These are phyloP conservation scores for Zophobas morio DNA, from an alignment of 1,140 invertebrate genomes.

Conservation along the genomic window DNA sequence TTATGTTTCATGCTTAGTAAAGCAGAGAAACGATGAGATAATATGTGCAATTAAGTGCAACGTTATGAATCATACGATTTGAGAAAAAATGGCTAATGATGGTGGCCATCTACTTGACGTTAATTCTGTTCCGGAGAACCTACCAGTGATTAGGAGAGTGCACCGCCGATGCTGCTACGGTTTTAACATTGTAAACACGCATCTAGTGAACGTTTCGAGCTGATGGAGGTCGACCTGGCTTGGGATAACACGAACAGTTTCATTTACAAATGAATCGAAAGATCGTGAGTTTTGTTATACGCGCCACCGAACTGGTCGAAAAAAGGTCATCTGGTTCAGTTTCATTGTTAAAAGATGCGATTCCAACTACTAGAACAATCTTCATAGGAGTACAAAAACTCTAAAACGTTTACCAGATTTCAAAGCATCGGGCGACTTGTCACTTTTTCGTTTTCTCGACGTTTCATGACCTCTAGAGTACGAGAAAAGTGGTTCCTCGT, in stretches of 20 bases:
- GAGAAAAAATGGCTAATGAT: slow-evolving; percentile 21
- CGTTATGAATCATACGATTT: slow-evolving; percentile 33
- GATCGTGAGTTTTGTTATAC: slow-evolving; percentile 3
- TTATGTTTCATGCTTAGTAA: slow-evolving; percentile 43
- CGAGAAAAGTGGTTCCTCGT: too few relatives aligned
- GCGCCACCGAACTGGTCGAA: neutral
- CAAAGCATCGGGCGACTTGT: too few relatives aligned
- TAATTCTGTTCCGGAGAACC: slow-evolving; percentile 20
- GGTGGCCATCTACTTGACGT: slow-evolving; percentile 31
- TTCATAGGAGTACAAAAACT: too few relatives aligned
- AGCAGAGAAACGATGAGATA: slow-evolving; percentile 38
- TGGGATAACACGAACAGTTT: slow-evolving; percentile 19
- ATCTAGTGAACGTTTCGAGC: slow-evolving; percentile 9
- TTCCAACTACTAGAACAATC: too few relatives aligned
- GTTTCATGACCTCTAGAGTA: too few relatives aligned
- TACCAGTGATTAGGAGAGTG: slow-evolving; percentile 15
- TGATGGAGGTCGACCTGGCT: slow-evolving; percentile 7
- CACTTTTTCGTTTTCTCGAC: too few relatives aligned
- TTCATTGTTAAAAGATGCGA: too few relatives aligned
- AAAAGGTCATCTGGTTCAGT: too few relatives aligned
- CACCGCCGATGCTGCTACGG: neutral
- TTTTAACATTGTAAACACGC: slow-evolving; percentile 32
- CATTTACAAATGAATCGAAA: slow-evolving; percentile 18
- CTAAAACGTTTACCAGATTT: too few relatives aligned
- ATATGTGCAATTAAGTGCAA: slow-evolving; percentile 43